Evolutionary conservation across 2,797 vertebrate genomes (phyloP).

Genomic region (Acanthurus leucopareius): DNA sequence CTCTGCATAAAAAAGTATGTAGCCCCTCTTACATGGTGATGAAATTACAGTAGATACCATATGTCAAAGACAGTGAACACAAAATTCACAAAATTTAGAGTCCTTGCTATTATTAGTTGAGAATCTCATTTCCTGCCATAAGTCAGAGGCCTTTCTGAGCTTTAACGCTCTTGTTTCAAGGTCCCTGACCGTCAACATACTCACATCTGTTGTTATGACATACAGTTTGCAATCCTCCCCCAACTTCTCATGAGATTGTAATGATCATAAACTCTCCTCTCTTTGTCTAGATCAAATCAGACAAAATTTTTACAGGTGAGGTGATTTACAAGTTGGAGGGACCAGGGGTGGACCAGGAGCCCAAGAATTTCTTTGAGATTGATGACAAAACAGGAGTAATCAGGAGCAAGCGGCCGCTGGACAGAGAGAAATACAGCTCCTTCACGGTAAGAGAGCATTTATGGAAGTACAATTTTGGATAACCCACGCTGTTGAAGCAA

Average conservation of each 20-base stretch:
- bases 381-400: conserved; percentile 93
- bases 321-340: conserved; percentile 98
- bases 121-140: conserved; percentile 53
- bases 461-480: conserved; percentile 27
- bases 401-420: conserved; percentile 91
- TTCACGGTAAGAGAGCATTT: conserved; percentile 88
- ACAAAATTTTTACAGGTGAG: conserved; percentile 92
- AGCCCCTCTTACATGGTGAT: conserved; percentile 37
- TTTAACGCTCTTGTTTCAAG: conserved; percentile 51
- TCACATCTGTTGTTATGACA: conserved; percentile 71
- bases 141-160: conserved; percentile 49
- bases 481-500: conserved; percentile 7
- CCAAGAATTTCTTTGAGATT: conserved; percentile 93
- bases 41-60: conserved; percentile 14
- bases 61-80: conserved; percentile 33
- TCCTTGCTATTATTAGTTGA: conserved; percentile 42
- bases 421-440: conserved; percentile 91
- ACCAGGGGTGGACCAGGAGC: conserved; percentile 95
- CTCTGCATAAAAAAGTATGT: conserved; percentile 23
- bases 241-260: conserved; percentile 20
- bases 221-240: conserved; percentile 35
- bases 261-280: conserved; percentile 41
- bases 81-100: conserved; percentile 39
- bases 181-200: conserved; percentile 46
- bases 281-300: conserved; percentile 92